phyloP scores from a whole-genome alignment of 2,113 vertebrate genomes.

The Garra rufa region DNA sequence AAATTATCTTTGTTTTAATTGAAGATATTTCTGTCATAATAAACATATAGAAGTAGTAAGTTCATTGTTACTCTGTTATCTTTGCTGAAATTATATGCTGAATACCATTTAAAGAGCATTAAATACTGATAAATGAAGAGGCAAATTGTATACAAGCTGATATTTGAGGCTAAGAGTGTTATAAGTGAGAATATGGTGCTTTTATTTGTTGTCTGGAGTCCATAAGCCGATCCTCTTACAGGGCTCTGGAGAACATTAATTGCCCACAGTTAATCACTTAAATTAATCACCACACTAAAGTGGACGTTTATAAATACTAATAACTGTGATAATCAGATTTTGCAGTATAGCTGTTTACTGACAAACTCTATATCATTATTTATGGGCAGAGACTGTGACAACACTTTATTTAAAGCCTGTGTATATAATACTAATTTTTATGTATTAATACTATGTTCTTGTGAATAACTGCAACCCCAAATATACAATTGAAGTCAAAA shows the following conservation, averaged over 20 bases:
- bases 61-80: background rate
- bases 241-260: background rate
- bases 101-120: background rate
- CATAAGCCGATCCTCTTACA: background rate
- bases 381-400: background rate
- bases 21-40: background rate
- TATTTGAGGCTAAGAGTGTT: background rate
- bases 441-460: too few species aligned
- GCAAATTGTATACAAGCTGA: background rate
- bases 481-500: too few species aligned
- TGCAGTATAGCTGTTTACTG: background rate
- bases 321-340: slow-evolving; percentile 20
- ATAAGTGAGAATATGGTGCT: background rate
- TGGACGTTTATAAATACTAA: background rate
- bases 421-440: too few species aligned
- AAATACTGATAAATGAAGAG: background rate
- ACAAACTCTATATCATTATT: slow-evolving; percentile 8
- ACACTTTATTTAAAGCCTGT: background rate
- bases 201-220: background rate
- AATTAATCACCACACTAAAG: background rate
- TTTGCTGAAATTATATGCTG: too few species aligned
- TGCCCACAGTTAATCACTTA: background rate
- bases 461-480: background rate
- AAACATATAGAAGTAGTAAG: too few species aligned
- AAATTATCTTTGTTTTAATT: background rate